Conservation (phyloP, 2,888 invertebrate species). For the Lasioglossum oenotherae region DNA sequence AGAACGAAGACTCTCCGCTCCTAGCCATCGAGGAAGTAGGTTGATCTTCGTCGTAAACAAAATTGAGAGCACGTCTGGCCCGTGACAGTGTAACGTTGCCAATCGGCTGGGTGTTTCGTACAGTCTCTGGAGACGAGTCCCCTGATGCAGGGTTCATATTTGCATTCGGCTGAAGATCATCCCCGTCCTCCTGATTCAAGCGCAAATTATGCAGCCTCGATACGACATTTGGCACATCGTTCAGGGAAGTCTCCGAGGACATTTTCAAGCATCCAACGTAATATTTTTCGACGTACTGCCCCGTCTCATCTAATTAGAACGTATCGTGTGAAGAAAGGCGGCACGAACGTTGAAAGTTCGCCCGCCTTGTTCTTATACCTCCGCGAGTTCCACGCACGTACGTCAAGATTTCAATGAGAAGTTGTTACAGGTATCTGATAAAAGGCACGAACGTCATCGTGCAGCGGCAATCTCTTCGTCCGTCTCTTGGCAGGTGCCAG, state of each 20-base stretch:
- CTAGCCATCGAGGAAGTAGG: slow-evolving; percentile 70
- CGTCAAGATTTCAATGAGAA: not conserved
- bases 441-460: slow-evolving; percentile 26
- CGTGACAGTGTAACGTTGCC: slow-evolving; percentile 74
- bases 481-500: slow-evolving; percentile 38
- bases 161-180: slow-evolving; percentile 55
- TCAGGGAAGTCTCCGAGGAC: slow-evolving; percentile 75
- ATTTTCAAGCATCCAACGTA: slow-evolving; percentile 71
- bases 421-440: slow-evolving; percentile 13
- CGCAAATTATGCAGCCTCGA: slow-evolving; percentile 74
- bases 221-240: slow-evolving; percentile 71
- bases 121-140: slow-evolving; percentile 68
- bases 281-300: slow-evolving; percentile 66
- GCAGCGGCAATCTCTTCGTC: slow-evolving; percentile 25
- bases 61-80: slow-evolving; percentile 75
- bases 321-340: slow-evolving; percentile 41
- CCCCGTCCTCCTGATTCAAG: slow-evolving; percentile 67
- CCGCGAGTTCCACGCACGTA: not conserved
- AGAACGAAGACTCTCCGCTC: slow-evolving; percentile 71
- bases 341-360: slow-evolving; percentile 27
- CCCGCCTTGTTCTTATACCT: slow-evolving; percentile 8
- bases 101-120: slow-evolving; percentile 76
- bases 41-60: slow-evolving; percentile 77
- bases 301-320: slow-evolving; percentile 70
- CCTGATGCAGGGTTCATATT: slow-evolving; percentile 42